Evolutionary conservation across 2,113 vertebrate species (phyloP).

Genomic region (Scartelaos histophorus): DNA sequence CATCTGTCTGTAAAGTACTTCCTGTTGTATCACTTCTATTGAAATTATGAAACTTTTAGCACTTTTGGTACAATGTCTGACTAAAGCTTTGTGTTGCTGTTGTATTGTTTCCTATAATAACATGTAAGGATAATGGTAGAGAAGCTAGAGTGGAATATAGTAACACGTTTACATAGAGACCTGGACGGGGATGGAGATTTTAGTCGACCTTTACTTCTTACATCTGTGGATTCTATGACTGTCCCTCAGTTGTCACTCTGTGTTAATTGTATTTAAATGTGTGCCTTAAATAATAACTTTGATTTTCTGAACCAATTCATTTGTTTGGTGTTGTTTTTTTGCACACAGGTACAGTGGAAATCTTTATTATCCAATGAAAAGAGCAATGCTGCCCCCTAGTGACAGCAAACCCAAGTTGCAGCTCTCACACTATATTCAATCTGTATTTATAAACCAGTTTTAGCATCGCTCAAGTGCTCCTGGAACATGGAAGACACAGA

Average conservation of each 20-base stretch:
- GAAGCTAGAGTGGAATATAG: not conserved
- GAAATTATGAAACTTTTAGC: slow-evolving; percentile 35
- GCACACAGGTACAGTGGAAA: not conserved
- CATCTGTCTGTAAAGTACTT: slow-evolving; percentile 28
- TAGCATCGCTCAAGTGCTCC: too few relatives aligned
- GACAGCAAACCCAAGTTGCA: not conserved
- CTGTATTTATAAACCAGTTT: too few relatives aligned
- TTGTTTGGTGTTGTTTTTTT: not conserved
- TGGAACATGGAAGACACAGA: too few relatives aligned
- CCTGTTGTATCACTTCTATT: slow-evolving; percentile 30
- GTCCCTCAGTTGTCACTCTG: slow-evolving; percentile 56
- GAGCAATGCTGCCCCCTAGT: slow-evolving; percentile 47
- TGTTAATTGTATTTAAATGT: slow-evolving; percentile 62
- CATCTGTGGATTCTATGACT: slow-evolving; percentile 38
- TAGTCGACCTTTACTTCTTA: slow-evolving; percentile 9
- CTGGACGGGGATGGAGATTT: not conserved
- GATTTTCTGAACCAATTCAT: slow-evolving; percentile 52
- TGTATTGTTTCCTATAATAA: slow-evolving; percentile 19
- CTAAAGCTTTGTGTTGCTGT: slow-evolving; percentile 55
- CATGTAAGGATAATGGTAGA: slow-evolving; percentile 21
- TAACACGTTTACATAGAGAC: slow-evolving; percentile 8
- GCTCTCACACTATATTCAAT: not conserved
- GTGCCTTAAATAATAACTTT: slow-evolving; percentile 74
- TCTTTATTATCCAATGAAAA: not conserved
- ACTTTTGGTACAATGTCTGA: slow-evolving; percentile 59